Evolutionary conservation across 2,888 invertebrate genomes (phyloP), one percentile per base, ranked within the genome.

Genomic region (Aromia moschata): DNA sequence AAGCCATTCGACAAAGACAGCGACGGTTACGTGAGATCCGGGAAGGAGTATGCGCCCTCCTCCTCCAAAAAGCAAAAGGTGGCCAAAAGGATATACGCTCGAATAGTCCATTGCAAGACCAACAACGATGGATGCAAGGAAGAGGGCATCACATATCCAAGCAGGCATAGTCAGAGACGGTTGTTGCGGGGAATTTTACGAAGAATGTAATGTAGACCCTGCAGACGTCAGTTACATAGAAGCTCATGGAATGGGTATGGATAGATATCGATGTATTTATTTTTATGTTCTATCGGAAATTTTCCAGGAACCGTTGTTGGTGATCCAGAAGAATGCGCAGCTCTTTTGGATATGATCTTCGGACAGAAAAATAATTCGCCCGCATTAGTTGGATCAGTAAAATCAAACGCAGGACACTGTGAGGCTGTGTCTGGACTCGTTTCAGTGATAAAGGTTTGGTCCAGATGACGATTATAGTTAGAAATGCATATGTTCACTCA

Each of bases 321-420:
- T 16, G 97, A 98, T 81, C 95, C 96, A 0, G 94, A 95, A 77
- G 97, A 98, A 80, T 83, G 94, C 54, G 83, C 88, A 67, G 92
- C 94, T 0, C n/a, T n/a, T n/a, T 87, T 97, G 49, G 90, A 91
- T 45, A 88, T 89, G 69, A 85, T 92, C 16, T 88, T 94, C 77
- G 92, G 91, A 74, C 83, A 85, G 1, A 87, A 87, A n/a, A 84
- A 94, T 30, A 46, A 58, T 10, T 87, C 85, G 0, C 92, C 95
- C 0, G 84, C 97, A 0, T 81, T 86, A 51, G 91, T 97, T 56
- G 96, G 96, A 1, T 93, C 96, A 0, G 88, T 96, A 25, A 97
- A 97, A 77, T 94, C 95, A 0, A 97, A 96, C 79, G 84, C 96
- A 78, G 97, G 97, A 0, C 97, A 97, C 79, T 86, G 92, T 0